Percentiles rank a stretch among this genome's conserved stretches.
These are phyloP conservation scores for Achlya flavicornis DNA, from an alignment of 2,888 invertebrate species.

Conservation along the genomic window DNA sequence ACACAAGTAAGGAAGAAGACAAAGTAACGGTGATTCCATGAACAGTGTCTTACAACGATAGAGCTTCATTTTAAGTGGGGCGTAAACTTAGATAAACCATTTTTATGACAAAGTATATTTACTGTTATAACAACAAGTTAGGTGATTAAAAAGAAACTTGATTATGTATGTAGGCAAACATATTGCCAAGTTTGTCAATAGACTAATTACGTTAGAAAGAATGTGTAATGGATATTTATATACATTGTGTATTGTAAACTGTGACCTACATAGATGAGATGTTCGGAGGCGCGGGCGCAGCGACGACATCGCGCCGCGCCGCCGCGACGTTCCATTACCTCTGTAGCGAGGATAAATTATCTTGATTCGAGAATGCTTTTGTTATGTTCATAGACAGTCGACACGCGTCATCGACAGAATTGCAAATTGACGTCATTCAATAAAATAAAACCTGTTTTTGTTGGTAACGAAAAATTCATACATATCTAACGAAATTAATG, in stretches of 20 bases:
- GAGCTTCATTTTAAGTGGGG: constrained; percentile 34
- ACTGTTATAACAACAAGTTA: too few species aligned
- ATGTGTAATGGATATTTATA: constrained; percentile 7
- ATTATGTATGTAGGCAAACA: background rate
- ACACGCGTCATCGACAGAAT: constrained; percentile 47
- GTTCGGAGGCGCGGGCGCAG: constrained; percentile 12
- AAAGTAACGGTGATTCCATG: constrained; percentile 47
- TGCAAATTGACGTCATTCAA: constrained; percentile 41
- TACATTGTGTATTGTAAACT: constrained; percentile 13
- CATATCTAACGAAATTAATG: background rate
- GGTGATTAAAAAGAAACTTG: background rate
- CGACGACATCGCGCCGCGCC: background rate
- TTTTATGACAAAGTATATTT: background rate
- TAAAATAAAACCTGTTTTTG: constrained; percentile 21
- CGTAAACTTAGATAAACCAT: constrained; percentile 26
- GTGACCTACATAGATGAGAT: constrained; percentile 28
- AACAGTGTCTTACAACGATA: constrained; percentile 38
- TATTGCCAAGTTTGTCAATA: background rate
- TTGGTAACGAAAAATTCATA: constrained; percentile 12
- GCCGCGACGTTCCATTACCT: background rate
- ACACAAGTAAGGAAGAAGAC: constrained; percentile 39
- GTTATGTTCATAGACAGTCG: constrained; percentile 27
- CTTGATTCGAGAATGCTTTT: constrained; percentile 19
- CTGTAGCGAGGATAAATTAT: background rate
- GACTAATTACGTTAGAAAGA: background rate